These are phyloP conservation scores for Drosophila athabasca DNA, from an alignment of 1,140 invertebrate species.

Conservation along the genomic window DNA sequence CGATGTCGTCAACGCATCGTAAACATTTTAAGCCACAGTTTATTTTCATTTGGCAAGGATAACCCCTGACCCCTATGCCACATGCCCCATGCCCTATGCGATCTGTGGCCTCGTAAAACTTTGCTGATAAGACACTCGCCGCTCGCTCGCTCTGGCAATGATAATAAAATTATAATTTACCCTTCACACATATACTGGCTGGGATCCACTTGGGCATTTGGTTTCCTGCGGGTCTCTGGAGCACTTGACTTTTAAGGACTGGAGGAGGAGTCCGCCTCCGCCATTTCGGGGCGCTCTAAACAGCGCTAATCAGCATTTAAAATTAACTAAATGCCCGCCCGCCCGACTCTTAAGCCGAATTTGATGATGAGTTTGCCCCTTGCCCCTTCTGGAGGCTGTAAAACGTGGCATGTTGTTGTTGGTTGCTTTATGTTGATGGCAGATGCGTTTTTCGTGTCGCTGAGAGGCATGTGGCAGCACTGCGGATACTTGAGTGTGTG, in stretches of 20 bases:
- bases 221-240: conserved; percentile 6
- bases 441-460: conserved; percentile 72
- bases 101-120: conserved; percentile 77
- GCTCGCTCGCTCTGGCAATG: conserved; percentile 60
- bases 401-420: conserved; percentile 38
- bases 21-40: conserved; percentile 82
- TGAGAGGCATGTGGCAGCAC: conserved; percentile 33
- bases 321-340: conserved; percentile 77
- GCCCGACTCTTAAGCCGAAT: conserved; percentile 58
- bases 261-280: background rate
- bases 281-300: conserved; percentile 59
- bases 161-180: conserved; percentile 83
- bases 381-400: conserved; percentile 33
- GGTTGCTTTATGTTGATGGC: conserved; percentile 40
- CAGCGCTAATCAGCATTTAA: conserved; percentile 79
- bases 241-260: conserved; percentile 11
- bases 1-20: conserved; percentile 79
- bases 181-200: conserved; percentile 56
- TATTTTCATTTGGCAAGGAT: conserved; percentile 80
- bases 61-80: conserved; percentile 61
- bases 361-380: conserved; percentile 65
- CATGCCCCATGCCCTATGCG: conserved; percentile 34
- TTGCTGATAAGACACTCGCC: conserved; percentile 72
- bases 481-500: conserved; percentile 24
- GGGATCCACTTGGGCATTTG: conserved; percentile 13